These are phyloP conservation scores for Acropternis orthonyx DNA, from an alignment of 2,797 vertebrate genomes.

Conservation along the genomic window DNA sequence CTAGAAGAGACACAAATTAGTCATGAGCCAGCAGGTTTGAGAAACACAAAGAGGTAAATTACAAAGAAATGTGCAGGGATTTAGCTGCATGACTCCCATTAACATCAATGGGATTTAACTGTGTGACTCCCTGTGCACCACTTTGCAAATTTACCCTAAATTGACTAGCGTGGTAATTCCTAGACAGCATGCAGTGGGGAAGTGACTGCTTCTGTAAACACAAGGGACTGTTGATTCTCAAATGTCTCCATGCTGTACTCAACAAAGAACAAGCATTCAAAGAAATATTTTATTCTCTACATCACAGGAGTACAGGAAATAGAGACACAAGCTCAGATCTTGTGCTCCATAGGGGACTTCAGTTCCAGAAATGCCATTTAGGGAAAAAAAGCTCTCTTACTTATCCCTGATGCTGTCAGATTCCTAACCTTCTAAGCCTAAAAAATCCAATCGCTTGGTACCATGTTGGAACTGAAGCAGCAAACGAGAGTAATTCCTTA, in stretches of 20 bases:
- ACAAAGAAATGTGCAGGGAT: conserved; percentile 55
- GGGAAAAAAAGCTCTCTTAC: neutral
- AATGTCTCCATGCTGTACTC: neutral
- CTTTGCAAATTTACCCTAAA: conserved; percentile 60
- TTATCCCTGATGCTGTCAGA: neutral
- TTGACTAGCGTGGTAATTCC: conserved; percentile 59
- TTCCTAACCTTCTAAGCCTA: neutral
- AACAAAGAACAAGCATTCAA: conserved; percentile 46
- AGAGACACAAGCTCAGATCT: conserved; percentile 26
- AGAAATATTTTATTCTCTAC: conserved; percentile 38
- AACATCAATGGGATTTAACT: conserved; percentile 64
- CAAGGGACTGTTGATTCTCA: conserved; percentile 43
- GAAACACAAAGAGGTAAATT: conserved; percentile 66
- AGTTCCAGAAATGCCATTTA: neutral
- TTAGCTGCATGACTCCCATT: conserved; percentile 63
- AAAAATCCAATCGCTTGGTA: neutral
- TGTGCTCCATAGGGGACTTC: neutral
- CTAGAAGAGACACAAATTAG: conserved; percentile 54
- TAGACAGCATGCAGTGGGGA: conserved; percentile 49
- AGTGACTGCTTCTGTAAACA: conserved; percentile 60
- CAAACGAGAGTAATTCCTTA: neutral
- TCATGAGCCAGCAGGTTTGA: conserved; percentile 49
- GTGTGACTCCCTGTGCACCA: conserved; percentile 35
- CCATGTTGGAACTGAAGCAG: neutral
- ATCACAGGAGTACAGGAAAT: conserved; percentile 29